Evolutionary conservation across 2,888 invertebrate genomes (phyloP).

Genomic region (Epistrophella euchroma): DNA sequence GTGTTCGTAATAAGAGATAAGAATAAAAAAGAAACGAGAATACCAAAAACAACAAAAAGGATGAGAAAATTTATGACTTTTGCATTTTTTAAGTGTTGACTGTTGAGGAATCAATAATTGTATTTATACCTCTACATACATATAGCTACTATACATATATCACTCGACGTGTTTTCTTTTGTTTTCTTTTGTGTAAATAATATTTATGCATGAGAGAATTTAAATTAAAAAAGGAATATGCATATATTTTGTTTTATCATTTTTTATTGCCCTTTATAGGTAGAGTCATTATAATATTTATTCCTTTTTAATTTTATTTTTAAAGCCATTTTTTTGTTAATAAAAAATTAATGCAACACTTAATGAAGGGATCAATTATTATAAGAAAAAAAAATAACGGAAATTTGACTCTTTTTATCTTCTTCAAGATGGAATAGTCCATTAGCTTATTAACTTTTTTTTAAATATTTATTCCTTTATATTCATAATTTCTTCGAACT

Average conservation of each 20-base stretch:
- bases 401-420: neutral
- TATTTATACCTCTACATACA: neutral
- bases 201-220: neutral
- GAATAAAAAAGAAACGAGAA: slow-evolving; percentile 10
- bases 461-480: slow-evolving; percentile 7
- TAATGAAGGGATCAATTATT: neutral
- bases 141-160: neutral
- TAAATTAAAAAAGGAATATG: slow-evolving; percentile 5
- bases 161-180: neutral
- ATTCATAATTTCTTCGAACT: slow-evolving; percentile 33
- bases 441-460: slow-evolving; percentile 5
- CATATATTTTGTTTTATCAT: neutral
- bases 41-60: slow-evolving; percentile 14
- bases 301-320: slow-evolving; percentile 4
- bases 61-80: slow-evolving; percentile 43
- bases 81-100: slow-evolving; percentile 34
- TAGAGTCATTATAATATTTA: neutral
- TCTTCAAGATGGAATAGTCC: neutral
- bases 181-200: slow-evolving; percentile 25
- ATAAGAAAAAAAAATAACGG: neutral
- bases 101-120: slow-evolving; percentile 22
- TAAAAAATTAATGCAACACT: neutral
- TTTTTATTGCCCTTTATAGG: neutral
- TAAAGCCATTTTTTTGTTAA: neutral
- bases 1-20: slow-evolving; percentile 46